phyloP scores from a whole-genome alignment of 35 echinoderm and acorn worm genomes.

The Diadema setosum region DNA sequence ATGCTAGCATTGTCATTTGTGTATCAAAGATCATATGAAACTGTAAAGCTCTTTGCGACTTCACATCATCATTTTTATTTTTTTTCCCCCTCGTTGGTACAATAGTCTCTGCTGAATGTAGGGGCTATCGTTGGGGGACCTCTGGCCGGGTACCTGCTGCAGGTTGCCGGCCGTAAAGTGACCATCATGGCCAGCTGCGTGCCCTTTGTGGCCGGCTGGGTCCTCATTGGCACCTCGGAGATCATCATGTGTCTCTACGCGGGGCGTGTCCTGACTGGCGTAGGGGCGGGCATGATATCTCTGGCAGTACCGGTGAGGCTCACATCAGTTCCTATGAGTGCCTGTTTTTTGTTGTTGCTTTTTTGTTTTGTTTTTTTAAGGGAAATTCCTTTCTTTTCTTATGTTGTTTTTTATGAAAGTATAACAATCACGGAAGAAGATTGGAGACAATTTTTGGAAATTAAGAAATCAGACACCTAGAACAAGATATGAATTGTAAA shows the following conservation, averaged over 20 bases:
- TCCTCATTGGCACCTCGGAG: constrained; percentile 35
- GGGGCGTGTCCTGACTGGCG: constrained; percentile 82
- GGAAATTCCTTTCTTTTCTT: no score
- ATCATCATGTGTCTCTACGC: constrained; percentile 32
- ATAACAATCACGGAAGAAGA: no score
- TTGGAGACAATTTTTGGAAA: no score
- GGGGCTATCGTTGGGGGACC: constrained; percentile 91
- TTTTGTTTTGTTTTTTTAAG: no score
- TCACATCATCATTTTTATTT: neutral
- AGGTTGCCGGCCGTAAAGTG: constrained; percentile 47
- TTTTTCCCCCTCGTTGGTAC: neutral
- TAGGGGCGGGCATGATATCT: constrained; percentile 79
- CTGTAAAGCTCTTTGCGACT: no score
- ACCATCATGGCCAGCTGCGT: constrained; percentile 63
- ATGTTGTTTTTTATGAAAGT: no score
- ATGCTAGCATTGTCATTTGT: no score
- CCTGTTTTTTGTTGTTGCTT: no score
- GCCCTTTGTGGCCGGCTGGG: constrained; percentile 74
- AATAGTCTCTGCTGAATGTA: constrained; percentile 67
- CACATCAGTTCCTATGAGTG: no score
- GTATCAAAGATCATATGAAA: no score
- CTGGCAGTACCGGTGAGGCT: constrained; percentile 89
- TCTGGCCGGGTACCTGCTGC: constrained; percentile 60
- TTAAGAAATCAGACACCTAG: no score
- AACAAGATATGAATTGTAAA: no score